Evolutionary conservation across 2,888 invertebrate species (phyloP).

Genomic region (Oxytorus armatus): DNA sequence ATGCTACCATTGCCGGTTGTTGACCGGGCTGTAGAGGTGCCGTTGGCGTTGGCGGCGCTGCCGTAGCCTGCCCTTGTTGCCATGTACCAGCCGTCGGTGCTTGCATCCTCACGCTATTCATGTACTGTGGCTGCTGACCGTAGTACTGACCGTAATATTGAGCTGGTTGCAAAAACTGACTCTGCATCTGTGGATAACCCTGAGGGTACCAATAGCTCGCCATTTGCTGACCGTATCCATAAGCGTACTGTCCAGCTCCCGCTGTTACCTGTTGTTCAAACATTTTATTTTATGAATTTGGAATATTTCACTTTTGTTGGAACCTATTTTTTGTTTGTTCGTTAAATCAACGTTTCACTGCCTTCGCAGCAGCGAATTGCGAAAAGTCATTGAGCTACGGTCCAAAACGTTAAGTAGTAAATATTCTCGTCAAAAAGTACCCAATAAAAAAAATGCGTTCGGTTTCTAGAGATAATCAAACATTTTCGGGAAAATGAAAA

Average conservation of each 20-base stretch:
- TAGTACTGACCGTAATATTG: slow-evolving; percentile 87
- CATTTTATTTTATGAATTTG: background rate
- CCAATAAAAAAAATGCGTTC: no score
- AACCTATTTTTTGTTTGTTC: background rate
- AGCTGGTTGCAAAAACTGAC: slow-evolving; percentile 92
- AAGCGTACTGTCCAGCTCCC: slow-evolving; percentile 92
- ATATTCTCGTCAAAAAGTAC: no score
- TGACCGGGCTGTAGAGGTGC: slow-evolving; percentile 83
- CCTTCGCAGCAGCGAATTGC: no score
- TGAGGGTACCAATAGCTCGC: slow-evolving; percentile 95
- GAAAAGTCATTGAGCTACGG: no score
- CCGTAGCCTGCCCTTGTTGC: slow-evolving; percentile 84
- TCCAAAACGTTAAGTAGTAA: no score
- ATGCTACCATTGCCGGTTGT: slow-evolving; percentile 84
- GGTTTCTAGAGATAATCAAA: no score
- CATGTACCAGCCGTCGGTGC: slow-evolving; percentile 84
- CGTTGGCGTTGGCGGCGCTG: slow-evolving; percentile 81
- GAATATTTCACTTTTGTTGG: background rate
- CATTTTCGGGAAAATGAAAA: no score
- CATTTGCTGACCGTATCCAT: slow-evolving; percentile 95
- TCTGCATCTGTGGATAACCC: slow-evolving; percentile 91
- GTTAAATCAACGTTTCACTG: background rate
- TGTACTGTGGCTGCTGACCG: slow-evolving; percentile 87
- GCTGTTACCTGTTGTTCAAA: slow-evolving; percentile 85
- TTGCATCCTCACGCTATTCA: slow-evolving; percentile 85